Evolutionary conservation across 2,888 invertebrate species (phyloP).

Genomic region (Drosophila quinaria): DNA sequence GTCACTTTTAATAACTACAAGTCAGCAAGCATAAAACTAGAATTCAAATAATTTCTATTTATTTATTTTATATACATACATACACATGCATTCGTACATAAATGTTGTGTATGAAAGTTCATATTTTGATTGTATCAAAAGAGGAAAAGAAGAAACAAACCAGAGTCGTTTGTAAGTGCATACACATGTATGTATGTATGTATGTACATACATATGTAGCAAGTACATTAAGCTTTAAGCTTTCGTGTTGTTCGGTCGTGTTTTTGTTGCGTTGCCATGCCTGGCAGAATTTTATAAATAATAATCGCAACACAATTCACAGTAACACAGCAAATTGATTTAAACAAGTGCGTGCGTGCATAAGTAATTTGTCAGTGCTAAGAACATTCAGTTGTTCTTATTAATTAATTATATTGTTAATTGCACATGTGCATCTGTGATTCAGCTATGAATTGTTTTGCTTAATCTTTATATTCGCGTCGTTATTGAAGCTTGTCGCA

Average conservation of each 20-base stretch:
- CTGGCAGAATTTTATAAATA: conserved; percentile 11
- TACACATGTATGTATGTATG: conserved; percentile 4
- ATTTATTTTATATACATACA: background rate
- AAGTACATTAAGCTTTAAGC: conserved; percentile 72
- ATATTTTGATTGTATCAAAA: conserved; percentile 1
- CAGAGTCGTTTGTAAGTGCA: conserved; percentile 1
- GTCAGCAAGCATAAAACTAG: background rate
- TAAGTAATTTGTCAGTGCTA: background rate
- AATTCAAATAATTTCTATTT: background rate
- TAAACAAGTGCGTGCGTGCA: background rate
- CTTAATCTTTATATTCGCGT: conserved; percentile 17
- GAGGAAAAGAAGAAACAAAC: background rate
- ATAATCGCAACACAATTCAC: conserved; percentile 3
- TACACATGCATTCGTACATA: background rate
- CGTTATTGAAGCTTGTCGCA: conserved; percentile 26
- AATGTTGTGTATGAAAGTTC: background rate
- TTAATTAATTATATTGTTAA: background rate
- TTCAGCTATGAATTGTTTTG: conserved; percentile 8
- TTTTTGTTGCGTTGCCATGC: conserved; percentile 39
- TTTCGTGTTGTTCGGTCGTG: conserved; percentile 58
- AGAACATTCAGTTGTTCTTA: background rate
- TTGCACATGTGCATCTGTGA: background rate
- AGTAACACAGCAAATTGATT: background rate
- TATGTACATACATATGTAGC: conserved; percentile 4
- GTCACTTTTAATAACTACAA: background rate